Percentiles rank a stretch among this genome's conserved stretches.
Evolutionary conservation across 2,888 invertebrate genomes (phyloP).

Genomic region (Ichneumoninae sp.): DNA sequence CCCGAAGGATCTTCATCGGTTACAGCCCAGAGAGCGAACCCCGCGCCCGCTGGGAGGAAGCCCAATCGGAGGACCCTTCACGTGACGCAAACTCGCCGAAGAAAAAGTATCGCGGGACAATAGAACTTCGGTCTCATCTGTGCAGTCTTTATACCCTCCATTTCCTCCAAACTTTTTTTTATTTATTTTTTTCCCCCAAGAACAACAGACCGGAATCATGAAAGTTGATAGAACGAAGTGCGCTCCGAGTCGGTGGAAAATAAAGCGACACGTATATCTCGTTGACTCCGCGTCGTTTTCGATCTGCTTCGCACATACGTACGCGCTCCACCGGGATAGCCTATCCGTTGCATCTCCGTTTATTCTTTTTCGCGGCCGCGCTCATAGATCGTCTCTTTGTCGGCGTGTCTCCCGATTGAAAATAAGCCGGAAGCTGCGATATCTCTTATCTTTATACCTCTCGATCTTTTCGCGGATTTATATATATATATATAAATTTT

Average conservation of each 20-base stretch:
- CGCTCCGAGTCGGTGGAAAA: neutral
- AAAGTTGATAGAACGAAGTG: slow-evolving; percentile 13
- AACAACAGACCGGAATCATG: neutral
- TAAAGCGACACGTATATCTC: neutral
- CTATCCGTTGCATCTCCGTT: neutral
- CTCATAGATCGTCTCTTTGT: slow-evolving; percentile 4
- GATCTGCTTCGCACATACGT: neutral
- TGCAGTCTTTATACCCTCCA: neutral
- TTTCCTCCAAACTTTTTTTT: neutral
- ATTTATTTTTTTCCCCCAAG: neutral
- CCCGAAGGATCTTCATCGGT: slow-evolving; percentile 59
- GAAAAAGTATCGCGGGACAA: slow-evolving; percentile 35
- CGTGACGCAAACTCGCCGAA: slow-evolving; percentile 37
- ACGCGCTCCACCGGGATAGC: neutral
- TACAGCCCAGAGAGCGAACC: slow-evolving; percentile 20
- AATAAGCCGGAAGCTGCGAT: slow-evolving; percentile 28
- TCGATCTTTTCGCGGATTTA: slow-evolving; percentile 2
- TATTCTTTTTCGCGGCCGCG: neutral
- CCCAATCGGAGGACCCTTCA: slow-evolving; percentile 41
- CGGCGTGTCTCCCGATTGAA: slow-evolving; percentile 22
- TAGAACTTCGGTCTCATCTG: slow-evolving; percentile 16
- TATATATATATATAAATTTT: slow-evolving; percentile 21
- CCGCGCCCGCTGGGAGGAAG: slow-evolving; percentile 9
- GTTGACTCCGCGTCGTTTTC: slow-evolving; percentile 1
- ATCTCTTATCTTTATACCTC: slow-evolving; percentile 26